These are phyloP conservation scores for Bombyx huttoni DNA, from an alignment of 2,888 invertebrate genomes.

Conservation along the genomic window DNA sequence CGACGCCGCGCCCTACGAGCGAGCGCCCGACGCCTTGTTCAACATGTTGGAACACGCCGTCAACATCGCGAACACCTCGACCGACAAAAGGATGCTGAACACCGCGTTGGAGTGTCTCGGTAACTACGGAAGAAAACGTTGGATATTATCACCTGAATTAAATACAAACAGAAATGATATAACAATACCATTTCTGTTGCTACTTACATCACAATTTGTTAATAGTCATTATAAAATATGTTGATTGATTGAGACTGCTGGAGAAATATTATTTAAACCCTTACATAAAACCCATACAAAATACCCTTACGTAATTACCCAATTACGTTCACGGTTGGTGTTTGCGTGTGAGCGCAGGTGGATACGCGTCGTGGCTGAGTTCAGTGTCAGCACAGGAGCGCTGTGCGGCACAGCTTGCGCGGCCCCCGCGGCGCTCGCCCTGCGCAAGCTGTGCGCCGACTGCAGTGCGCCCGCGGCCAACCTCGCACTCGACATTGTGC, in stretches of 20 bases:
- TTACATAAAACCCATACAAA: too few species aligned
- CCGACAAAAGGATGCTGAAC: conserved; percentile 73
- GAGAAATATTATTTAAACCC: too few species aligned
- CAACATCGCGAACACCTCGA: conserved; percentile 20
- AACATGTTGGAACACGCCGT: conserved; percentile 35
- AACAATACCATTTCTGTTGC: too few species aligned
- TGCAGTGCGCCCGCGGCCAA: conserved; percentile 82
- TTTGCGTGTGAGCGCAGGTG: conserved; percentile 52
- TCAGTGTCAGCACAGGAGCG: conserved; percentile 30
- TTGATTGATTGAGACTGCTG: too few species aligned
- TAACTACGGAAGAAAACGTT: conserved; percentile 18
- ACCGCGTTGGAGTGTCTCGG: conserved; percentile 85
- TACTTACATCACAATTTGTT: too few species aligned
- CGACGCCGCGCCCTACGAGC: conserved; percentile 55
- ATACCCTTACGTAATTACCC: too few species aligned
- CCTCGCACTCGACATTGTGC: conserved; percentile 82
- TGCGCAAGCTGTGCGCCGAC: conserved; percentile 89
- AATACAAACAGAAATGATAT: too few species aligned
- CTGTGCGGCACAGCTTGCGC: conserved; percentile 70
- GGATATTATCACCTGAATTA: too few species aligned
- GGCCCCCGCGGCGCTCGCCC: conserved; percentile 84
- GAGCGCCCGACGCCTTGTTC: conserved; percentile 57
- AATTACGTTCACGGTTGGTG: too few species aligned
- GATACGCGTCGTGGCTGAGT: conserved; percentile 88
- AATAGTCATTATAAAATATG: too few species aligned